Evolutionary conservation across 1,140 invertebrate genomes (phyloP).

Genomic region (Drosophila pseudoobscura): DNA sequence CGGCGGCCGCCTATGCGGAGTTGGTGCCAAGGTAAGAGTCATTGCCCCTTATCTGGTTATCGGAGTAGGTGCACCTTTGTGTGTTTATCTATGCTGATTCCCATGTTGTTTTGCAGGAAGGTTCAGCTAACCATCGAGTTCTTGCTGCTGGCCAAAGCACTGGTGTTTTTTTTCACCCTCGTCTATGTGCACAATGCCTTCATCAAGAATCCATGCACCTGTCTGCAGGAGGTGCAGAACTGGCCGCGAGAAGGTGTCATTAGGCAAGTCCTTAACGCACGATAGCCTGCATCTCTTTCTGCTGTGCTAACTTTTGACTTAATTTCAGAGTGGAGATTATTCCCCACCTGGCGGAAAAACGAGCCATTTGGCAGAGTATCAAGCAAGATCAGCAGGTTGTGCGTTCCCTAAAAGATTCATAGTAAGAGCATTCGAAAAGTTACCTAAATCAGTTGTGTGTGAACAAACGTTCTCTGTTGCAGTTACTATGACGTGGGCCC

Average conservation of each 20-base stretch:
- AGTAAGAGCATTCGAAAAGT: slow-evolving; percentile 31
- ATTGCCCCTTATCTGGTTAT: slow-evolving; percentile 11
- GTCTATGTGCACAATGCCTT: slow-evolving; percentile 98
- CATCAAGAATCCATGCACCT: slow-evolving; percentile 95
- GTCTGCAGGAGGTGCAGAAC: slow-evolving; percentile 93
- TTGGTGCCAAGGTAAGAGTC: slow-evolving; percentile 88
- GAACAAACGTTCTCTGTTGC: not conserved
- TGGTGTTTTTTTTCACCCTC: slow-evolving; percentile 94
- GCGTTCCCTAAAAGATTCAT: slow-evolving; percentile 65
- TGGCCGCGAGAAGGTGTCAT: slow-evolving; percentile 98
- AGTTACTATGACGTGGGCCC: slow-evolving; percentile 73
- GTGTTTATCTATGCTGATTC: not conserved
- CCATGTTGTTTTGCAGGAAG: slow-evolving; percentile 84
- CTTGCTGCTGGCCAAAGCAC: slow-evolving; percentile 94
- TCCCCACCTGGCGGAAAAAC: slow-evolving; percentile 92
- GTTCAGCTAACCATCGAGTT: slow-evolving; percentile 95
- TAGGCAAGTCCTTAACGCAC: slow-evolving; percentile 72
- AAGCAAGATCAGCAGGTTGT: slow-evolving; percentile 61
- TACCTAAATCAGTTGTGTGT: not conserved
- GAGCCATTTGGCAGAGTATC: slow-evolving; percentile 89
- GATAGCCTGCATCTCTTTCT: not conserved
- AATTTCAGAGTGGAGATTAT: slow-evolving; percentile 93
- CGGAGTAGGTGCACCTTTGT: too few species aligned
- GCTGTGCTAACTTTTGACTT: not conserved
- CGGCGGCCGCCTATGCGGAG: slow-evolving; percentile 94